Evolutionary conservation across 2,888 invertebrate species (phyloP).

Genomic region (Leptinotarsa tumamoca): DNA sequence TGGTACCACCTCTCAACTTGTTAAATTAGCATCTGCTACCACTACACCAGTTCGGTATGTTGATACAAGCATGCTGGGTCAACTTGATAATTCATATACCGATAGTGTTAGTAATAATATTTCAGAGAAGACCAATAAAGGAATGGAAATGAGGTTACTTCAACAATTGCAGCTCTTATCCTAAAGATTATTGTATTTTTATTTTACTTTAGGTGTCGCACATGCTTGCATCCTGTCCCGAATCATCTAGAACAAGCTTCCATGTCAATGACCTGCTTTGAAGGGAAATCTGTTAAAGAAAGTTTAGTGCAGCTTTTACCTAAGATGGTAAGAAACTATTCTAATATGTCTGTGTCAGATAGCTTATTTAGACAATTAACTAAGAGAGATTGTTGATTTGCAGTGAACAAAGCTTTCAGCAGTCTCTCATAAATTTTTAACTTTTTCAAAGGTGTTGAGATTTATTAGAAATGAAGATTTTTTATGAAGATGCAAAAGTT

Average conservation of each 20-base stretch:
- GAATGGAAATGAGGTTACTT: neutral
- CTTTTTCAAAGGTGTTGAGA: too few species aligned
- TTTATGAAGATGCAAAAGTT: too few species aligned
- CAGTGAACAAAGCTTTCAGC: too few species aligned
- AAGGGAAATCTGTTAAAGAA: neutral
- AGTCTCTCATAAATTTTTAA: too few species aligned
- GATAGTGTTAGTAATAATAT: neutral
- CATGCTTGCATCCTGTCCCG: neutral
- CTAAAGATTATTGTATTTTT: neutral
- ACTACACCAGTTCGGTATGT: neutral
- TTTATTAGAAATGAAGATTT: too few species aligned
- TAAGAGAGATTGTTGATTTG: too few species aligned
- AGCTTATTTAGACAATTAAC: too few species aligned
- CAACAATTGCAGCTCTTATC: neutral
- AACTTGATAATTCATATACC: neutral
- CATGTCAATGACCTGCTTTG: slow-evolving; percentile 2
- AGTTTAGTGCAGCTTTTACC: neutral
- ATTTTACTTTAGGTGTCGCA: neutral
- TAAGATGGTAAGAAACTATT: neutral
- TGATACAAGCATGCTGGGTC: neutral
- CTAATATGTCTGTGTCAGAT: too few species aligned
- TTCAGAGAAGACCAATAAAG: neutral
- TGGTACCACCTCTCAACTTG: too few species aligned
- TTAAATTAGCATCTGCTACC: too few species aligned
- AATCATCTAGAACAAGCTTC: slow-evolving; percentile 1